These are phyloP conservation scores for Clusia tigrina DNA, from an alignment of 2,888 invertebrate genomes.

Conservation along the genomic window DNA sequence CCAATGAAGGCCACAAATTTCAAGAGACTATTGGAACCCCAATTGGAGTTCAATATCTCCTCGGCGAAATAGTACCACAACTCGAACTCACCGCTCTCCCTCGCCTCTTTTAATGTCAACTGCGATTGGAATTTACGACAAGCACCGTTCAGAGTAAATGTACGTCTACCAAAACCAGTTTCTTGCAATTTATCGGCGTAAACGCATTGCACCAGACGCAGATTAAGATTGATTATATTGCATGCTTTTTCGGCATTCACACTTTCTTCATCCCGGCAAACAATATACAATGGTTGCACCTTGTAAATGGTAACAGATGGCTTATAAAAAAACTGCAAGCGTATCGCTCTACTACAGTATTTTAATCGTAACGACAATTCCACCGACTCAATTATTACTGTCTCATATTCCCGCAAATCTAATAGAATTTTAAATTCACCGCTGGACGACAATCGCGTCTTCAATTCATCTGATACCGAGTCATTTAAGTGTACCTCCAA, in stretches of 20 bases:
- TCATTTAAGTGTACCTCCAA: conserved; percentile 42
- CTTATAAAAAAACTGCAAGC: conserved; percentile 39
- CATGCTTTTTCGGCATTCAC: conserved; percentile 70
- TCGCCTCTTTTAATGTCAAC: conserved; percentile 75
- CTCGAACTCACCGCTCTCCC: conserved; percentile 77
- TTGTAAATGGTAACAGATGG: conserved; percentile 17
- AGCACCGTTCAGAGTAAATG: conserved; percentile 80
- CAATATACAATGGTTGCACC: conserved; percentile 78
- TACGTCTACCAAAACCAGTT: conserved; percentile 73
- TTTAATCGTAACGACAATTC: conserved; percentile 24
- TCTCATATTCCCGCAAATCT: conserved; percentile 38
- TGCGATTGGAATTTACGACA: conserved; percentile 80
- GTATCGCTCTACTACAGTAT: too few species aligned
- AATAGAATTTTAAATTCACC: conserved; percentile 58
- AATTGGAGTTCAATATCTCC: conserved; percentile 76
- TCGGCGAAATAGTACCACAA: conserved; percentile 85
- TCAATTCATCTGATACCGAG: conserved; percentile 34
- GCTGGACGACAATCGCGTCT: conserved; percentile 38
- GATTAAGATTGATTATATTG: conserved; percentile 77
- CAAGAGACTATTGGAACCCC: conserved; percentile 65
- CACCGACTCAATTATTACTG: conserved; percentile 14
- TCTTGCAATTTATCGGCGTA: conserved; percentile 88
- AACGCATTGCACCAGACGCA: conserved; percentile 83
- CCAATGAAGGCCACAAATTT: conserved; percentile 92
- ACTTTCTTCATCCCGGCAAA: conserved; percentile 70